phyloP scores from a whole-genome alignment of 2,113 vertebrate species.

The Hyla sarda region DNA sequence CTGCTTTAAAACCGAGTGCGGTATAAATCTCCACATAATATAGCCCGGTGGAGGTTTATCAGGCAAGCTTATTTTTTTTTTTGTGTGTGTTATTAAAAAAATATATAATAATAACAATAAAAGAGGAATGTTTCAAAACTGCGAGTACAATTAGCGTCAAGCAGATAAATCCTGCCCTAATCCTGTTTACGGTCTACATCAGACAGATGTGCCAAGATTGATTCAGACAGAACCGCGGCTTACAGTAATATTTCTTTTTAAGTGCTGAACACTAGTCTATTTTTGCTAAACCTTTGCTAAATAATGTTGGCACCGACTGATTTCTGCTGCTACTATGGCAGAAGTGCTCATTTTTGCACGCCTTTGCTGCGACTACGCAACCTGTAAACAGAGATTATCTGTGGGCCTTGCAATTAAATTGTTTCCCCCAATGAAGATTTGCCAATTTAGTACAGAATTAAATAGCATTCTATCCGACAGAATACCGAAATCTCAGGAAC shows the following conservation, averaged over 20 bases:
- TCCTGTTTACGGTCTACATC: slow-evolving; percentile 90
- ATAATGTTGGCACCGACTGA: slow-evolving; percentile 68
- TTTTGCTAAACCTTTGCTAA: slow-evolving; percentile 74
- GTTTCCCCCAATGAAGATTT: slow-evolving; percentile 69
- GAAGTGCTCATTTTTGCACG: slow-evolving; percentile 67
- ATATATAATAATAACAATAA: slow-evolving; percentile 40
- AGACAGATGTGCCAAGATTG: slow-evolving; percentile 92
- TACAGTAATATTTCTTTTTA: slow-evolving; percentile 80
- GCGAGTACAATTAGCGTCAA: slow-evolving; percentile 89
- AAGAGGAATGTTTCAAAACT: slow-evolving; percentile 86
- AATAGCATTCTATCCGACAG: slow-evolving; percentile 83
- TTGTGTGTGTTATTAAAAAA: slow-evolving; percentile 67
- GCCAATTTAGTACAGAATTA: slow-evolving; percentile 79
- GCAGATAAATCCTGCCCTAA: slow-evolving; percentile 90
- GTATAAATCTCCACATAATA: slow-evolving; percentile 64
- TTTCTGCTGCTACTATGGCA: slow-evolving; percentile 63
- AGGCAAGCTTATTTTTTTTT: slow-evolving; percentile 67
- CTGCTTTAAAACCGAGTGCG: slow-evolving; percentile 66
- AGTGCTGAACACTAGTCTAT: slow-evolving; percentile 70
- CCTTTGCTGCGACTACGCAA: slow-evolving; percentile 68
- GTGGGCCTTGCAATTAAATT: slow-evolving; percentile 87
- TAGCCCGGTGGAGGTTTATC: slow-evolving; percentile 66
- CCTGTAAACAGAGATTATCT: slow-evolving; percentile 80
- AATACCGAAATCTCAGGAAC: slow-evolving; percentile 81
- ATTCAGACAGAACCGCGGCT: slow-evolving; percentile 85